Evolutionary conservation across 2,888 invertebrate genomes (phyloP), one percentile per base, ranked within the genome.

Genomic region (Drosophila barbarae): DNA sequence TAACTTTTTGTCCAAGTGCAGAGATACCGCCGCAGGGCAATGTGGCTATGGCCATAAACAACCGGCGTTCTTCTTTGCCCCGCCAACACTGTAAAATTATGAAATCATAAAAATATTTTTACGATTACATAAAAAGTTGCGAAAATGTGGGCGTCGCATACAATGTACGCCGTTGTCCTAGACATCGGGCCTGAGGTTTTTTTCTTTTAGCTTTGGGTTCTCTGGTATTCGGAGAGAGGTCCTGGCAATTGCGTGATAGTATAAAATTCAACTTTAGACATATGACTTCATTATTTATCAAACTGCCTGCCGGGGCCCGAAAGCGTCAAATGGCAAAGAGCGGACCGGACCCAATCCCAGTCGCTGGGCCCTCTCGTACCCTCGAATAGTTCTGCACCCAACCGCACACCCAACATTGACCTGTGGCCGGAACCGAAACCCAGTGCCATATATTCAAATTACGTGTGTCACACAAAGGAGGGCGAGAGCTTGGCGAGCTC

Each of bases 231-330:
- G 49, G 10, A 47, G 39, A 52, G 51, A 52, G 51, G 39, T 36
- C 41, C 26, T 38, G 55, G 58, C 77, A 76, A 82, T 86, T 78
- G 86, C 84, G 86, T 85, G 84, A 69, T 78, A 71, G 63, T 65
- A 55, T 70, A 74, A 73, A 75, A 85, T 85, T 86, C 78, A 84
- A 84, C 79, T 71, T 72, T 71, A 71, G 84, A 85, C 74, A 75
- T 84, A 84, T 84, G 72, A 86, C 86, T 85, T 85, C 84, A 85
- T 85, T 85, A 85, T 86, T 85, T 86, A 85, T 85, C 75, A 86
- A 78, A 73, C 63, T 53, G 75, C 46, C 58, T 47, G 46, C 30
- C 46, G 18, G 49, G 63, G 77, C 77, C 74, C 58, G 71, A 68
- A 71, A 60, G 32, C 70, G 70, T 42, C 59, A 53, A 83, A 80